A percentile compares a stretch with the other conserved stretches of the same genome.
phyloP scores from a whole-genome alignment of 2,888 invertebrate genomes.

The Drosophila falleni region DNA sequence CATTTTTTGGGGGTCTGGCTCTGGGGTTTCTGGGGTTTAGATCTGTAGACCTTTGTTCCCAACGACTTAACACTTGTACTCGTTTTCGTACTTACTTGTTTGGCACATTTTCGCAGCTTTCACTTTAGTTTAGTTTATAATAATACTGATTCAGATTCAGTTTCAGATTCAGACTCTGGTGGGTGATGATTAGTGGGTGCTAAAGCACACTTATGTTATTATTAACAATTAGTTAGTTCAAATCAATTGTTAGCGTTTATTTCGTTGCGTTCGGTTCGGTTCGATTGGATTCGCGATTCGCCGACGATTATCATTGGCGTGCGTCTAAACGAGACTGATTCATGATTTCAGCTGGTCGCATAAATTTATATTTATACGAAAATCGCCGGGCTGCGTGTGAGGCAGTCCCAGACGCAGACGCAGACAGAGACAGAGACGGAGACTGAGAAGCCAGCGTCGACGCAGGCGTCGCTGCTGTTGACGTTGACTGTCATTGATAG shows the following conservation, averaged over 20 bases:
- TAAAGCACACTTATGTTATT: slow-evolving; percentile 9
- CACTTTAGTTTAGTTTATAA: not conserved
- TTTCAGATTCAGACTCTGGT: not conserved
- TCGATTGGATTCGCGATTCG: slow-evolving; percentile 39
- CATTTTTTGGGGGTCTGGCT: slow-evolving; percentile 5
- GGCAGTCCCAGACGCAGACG: slow-evolving; percentile 61
- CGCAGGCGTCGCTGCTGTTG: slow-evolving; percentile 13
- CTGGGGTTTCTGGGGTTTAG: not conserved
- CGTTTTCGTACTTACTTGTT: slow-evolving; percentile 55
- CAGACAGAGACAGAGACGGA: not conserved
- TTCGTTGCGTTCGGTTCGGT: slow-evolving; percentile 7
- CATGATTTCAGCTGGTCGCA: slow-evolving; percentile 60
- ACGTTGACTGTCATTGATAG: slow-evolving; percentile 29
- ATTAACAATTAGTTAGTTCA: slow-evolving; percentile 1
- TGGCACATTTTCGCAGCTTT: slow-evolving; percentile 49
- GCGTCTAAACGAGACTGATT: slow-evolving; percentile 74
- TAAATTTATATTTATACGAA: slow-evolving; percentile 79
- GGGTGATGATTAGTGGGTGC: not conserved
- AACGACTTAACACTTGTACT: not conserved
- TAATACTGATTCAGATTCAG: slow-evolving; percentile 21
- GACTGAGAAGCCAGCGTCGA: not conserved
- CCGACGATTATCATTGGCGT: slow-evolving; percentile 76
- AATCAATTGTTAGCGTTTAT: not conserved
- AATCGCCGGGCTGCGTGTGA: slow-evolving; percentile 53
- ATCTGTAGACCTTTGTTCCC: slow-evolving; percentile 3